Base-by-base conservation (phyloP, 2,797 vertebrate genomes). In the Bucorvus abyssinicus region DNA sequence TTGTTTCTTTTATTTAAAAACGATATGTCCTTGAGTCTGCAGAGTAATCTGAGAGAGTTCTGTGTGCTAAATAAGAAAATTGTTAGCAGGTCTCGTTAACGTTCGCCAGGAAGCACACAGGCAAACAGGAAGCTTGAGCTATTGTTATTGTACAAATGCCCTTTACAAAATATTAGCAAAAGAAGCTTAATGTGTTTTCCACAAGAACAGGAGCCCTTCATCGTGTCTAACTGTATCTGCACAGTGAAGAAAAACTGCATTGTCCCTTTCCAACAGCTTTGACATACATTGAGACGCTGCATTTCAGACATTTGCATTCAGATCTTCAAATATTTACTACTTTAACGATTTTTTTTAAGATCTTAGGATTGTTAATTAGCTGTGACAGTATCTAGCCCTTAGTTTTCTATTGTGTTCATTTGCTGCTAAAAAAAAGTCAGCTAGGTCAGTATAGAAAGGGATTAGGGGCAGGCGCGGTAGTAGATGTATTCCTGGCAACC, bases 401-500 rank as follows among this genome's bases (percentile, higher is more conserved):
- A 53, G 21, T 96, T 96, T 96, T 93, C 94, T 95, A 76, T 95
- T 97, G 91, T 94, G 80, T 84, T 97, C 89, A 30, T 93, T 89
- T 84, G 94, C 96, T 94, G 96, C 95, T 83, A 22, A 50, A 89
- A 95, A 94, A 90, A 91, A 98, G 95, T 83, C 97, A 97, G 96
- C 96, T 96, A 97, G 97, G 94, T 97, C 97, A 96, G 91, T 93
- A 42, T 74, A 93, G 96, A 95, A 91, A 89, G 94, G 94, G 95
- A 90, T 57, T 96, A 97, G 90, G 78, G 96, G 95, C 95, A 95
- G 95, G 91, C 95, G 85, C 86, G 12, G 94, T 95, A 95, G 96
- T 97, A 97, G 97, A 98, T 98, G 95, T 97, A 97, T 98, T 97
- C 90, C 96, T 98, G 98, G 98, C 98, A 76, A 53, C 80, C 69